Conservation (phyloP, 1,140 invertebrate genomes). For the Eufriesea mexicana region DNA sequence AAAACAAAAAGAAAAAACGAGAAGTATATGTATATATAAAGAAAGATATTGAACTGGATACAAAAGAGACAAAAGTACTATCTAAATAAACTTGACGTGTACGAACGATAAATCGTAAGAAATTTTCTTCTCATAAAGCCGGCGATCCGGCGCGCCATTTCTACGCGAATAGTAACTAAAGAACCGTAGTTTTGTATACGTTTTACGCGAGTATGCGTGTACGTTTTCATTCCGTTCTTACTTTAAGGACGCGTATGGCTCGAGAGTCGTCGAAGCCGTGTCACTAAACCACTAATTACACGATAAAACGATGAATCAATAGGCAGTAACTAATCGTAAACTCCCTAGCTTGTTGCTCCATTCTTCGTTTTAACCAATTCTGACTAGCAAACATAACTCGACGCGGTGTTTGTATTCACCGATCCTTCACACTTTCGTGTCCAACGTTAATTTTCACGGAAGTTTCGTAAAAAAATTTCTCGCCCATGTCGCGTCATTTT, state of each 20-base stretch:
- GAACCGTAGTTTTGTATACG: constrained; percentile 77
- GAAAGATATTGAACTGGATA: constrained; percentile 31
- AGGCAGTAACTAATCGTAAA: constrained; percentile 66
- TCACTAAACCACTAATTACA: constrained; percentile 46
- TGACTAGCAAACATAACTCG: constrained; percentile 81
- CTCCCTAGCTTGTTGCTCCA: constrained; percentile 68
- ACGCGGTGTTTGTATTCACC: constrained; percentile 68
- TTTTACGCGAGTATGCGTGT: constrained; percentile 25
- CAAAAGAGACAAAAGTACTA: constrained; percentile 42
- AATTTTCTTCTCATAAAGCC: constrained; percentile 51
- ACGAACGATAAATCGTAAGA: constrained; percentile 43
- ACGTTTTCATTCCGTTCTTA: constrained; percentile 13
- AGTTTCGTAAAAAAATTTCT: neutral
- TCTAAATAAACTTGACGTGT: constrained; percentile 22
- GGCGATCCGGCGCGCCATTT: constrained; percentile 39
- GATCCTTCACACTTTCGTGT: constrained; percentile 34
- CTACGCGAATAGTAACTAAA: constrained; percentile 81
- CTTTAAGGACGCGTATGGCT: constrained; percentile 38
- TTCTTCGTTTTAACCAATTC: constrained; percentile 78
- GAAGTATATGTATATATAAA: neutral
- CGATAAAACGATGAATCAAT: constrained; percentile 61
- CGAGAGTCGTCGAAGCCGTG: constrained; percentile 35
- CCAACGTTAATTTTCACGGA: constrained; percentile 8
- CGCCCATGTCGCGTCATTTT: neutral
- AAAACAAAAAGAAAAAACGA: neutral